These are phyloP conservation scores for Chesias legatella DNA, from an alignment of 2,888 invertebrate genomes.

Conservation along the genomic window DNA sequence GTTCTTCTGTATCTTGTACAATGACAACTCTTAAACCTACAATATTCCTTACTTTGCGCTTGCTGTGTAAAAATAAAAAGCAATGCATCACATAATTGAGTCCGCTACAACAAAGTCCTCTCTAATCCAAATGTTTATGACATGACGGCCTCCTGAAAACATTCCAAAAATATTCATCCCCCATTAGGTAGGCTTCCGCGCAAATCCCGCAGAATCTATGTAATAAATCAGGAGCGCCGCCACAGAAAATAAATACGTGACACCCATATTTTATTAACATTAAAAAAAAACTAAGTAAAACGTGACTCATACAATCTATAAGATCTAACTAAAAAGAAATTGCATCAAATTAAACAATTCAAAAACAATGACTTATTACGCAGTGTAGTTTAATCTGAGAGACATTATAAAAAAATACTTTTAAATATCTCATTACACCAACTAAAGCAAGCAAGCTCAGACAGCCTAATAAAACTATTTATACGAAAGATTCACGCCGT, in stretches of 20 bases:
- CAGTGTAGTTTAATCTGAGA: too few relatives aligned
- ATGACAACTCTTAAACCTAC: too few relatives aligned
- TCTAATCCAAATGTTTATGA: constrained; percentile 15
- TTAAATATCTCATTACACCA: too few relatives aligned
- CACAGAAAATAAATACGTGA: constrained; percentile 20
- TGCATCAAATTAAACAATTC: too few relatives aligned
- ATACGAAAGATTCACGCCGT: too few relatives aligned
- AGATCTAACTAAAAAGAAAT: too few relatives aligned
- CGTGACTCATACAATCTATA: background rate
- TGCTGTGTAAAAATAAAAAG: background rate
- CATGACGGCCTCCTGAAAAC: constrained; percentile 11
- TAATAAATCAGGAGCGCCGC: constrained; percentile 24
- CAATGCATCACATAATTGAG: constrained; percentile 1
- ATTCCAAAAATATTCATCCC: constrained; percentile 24
- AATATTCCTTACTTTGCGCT: too few relatives aligned
- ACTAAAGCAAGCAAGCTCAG: too few relatives aligned
- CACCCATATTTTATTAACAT: constrained; percentile 37
- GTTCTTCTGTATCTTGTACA: too few relatives aligned
- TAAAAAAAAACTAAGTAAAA: constrained; percentile 45
- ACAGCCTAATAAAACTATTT: too few relatives aligned
- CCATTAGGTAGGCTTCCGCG: constrained; percentile 23
- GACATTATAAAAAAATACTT: too few relatives aligned
- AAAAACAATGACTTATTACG: too few relatives aligned
- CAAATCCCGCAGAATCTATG: constrained; percentile 23
- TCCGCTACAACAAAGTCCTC: constrained; percentile 3